A percentile compares a stretch with the other conserved stretches of the same genome.
phyloP scores from a whole-genome alignment of 2,113 vertebrate species.

The Oenanthe oenanthe region DNA sequence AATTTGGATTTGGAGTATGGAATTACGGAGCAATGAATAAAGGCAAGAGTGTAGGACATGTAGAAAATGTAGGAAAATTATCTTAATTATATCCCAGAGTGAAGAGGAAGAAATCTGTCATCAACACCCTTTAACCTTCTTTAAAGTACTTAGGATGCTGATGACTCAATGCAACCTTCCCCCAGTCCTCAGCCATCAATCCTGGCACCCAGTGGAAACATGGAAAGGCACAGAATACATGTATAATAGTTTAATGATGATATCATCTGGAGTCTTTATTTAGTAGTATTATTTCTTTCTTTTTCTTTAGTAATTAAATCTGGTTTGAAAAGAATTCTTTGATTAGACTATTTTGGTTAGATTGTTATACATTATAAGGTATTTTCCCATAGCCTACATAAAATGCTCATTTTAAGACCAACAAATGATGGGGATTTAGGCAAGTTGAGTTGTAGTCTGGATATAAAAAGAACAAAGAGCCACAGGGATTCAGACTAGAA shows the following conservation, averaged over 20 bases:
- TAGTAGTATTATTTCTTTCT: background rate
- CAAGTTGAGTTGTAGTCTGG: background rate
- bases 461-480: background rate
- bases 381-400: background rate
- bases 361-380: background rate
- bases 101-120: background rate
- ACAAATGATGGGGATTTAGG: background rate
- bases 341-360: background rate
- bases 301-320: background rate
- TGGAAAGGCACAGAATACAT: background rate
- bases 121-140: background rate
- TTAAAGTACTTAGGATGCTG: background rate
- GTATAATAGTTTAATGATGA: background rate
- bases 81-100: background rate
- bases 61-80: background rate
- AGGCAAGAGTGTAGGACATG: rapidly evolving
- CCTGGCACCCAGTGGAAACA: background rate
- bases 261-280: background rate
- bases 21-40: background rate
- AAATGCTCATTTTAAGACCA: background rate
- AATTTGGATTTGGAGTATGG: background rate
- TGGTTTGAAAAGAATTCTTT: background rate
- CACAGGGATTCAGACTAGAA: background rate
- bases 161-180: background rate
- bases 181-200: rapidly evolving